Evolutionary conservation across 2,888 invertebrate species (phyloP).

Genomic region (Eupithecia abbreviata): DNA sequence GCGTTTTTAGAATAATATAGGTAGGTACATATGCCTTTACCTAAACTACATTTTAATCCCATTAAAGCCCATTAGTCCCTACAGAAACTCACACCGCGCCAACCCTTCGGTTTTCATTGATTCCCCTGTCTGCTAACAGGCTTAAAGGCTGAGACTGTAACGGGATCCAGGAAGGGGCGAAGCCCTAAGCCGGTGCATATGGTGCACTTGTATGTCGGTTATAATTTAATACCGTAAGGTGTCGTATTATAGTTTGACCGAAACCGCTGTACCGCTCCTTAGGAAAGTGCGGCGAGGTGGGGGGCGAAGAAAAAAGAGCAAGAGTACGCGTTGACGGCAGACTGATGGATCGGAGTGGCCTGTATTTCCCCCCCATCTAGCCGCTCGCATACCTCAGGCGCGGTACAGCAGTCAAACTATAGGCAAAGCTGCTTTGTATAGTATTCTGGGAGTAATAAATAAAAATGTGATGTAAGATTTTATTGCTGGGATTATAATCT

Average conservation of each 20-base stretch:
- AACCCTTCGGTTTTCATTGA: conserved; percentile 9
- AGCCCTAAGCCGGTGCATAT: conserved; percentile 31
- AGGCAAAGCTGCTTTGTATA: conserved; percentile 18
- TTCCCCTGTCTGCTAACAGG: conserved; percentile 30
- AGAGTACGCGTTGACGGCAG: too few species aligned
- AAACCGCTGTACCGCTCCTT: too few species aligned
- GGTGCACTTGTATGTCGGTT: conserved; percentile 31
- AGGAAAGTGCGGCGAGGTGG: too few species aligned
- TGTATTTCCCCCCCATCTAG: too few species aligned
- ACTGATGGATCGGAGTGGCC: too few species aligned
- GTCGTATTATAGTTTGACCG: too few species aligned
- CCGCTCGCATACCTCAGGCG: too few species aligned
- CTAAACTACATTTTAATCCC: neutral
- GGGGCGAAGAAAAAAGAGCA: too few species aligned
- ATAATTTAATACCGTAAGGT: conserved; percentile 23
- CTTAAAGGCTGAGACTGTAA: conserved; percentile 37
- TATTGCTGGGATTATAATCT: neutral
- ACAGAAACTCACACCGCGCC: neutral
- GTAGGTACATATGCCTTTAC: too few species aligned
- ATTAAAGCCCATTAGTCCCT: neutral
- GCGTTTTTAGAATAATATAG: too few species aligned
- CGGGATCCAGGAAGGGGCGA: conserved; percentile 30
- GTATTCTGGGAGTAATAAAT: neutral
- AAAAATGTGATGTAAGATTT: neutral
- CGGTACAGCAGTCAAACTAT: too few species aligned